Percentiles rank a stretch among this genome's conserved stretches.
phyloP scores from a whole-genome alignment of 2,797 vertebrate species.

The Amblyopsis hoosieri region DNA sequence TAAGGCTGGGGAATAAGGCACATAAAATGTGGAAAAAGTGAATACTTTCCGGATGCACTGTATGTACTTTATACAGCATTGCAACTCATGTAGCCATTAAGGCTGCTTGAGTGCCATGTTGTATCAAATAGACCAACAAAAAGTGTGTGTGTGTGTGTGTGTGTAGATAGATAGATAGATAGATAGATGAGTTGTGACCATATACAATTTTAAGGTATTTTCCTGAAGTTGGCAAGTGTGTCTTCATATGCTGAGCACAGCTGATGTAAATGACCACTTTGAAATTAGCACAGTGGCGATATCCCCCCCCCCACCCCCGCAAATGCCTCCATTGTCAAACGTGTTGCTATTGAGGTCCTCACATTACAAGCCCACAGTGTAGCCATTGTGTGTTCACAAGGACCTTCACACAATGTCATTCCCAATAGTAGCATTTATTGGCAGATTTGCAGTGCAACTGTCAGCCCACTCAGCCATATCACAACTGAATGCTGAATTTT shows the following conservation, averaged over 20 bases:
- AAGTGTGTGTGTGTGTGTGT: neutral
- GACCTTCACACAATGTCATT: constrained; percentile 55
- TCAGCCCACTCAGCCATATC: constrained; percentile 28
- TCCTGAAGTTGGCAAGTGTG: neutral
- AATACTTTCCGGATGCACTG: too few relatives aligned
- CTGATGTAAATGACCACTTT: constrained; percentile 37
- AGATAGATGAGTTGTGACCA: neutral
- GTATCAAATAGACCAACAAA: too few relatives aligned
- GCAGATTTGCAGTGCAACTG: constrained; percentile 45
- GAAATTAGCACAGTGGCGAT: constrained; percentile 56
- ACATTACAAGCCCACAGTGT: constrained; percentile 73
- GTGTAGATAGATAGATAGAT: neutral
- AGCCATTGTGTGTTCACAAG: constrained; percentile 71
- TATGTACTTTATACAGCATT: too few relatives aligned
- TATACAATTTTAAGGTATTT: neutral
- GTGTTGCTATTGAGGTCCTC: constrained; percentile 67
- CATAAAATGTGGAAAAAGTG: too few relatives aligned
- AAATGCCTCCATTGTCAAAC: constrained; percentile 69
- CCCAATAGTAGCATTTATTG: constrained; percentile 59
- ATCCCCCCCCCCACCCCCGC: constrained; percentile 28
- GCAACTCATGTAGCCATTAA: neutral
- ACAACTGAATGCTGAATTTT: constrained; percentile 63
- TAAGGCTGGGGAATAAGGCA: too few relatives aligned
- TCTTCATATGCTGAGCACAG: too few relatives aligned
- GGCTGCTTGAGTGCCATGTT: too few relatives aligned